phyloP scores from a whole-genome alignment of 2,888 invertebrate genomes.

The Tanaodytes sp. region DNA sequence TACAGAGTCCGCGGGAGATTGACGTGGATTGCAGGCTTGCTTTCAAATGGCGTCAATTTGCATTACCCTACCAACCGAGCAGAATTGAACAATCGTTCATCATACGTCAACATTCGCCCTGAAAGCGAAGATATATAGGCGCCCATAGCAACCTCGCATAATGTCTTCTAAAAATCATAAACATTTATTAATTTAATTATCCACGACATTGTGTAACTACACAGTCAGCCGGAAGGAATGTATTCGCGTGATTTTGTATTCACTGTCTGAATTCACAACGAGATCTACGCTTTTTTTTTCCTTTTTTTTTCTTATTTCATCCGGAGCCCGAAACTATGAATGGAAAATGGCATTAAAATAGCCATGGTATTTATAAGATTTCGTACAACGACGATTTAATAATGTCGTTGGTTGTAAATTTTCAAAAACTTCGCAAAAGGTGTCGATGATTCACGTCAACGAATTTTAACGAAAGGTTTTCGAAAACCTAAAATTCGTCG shows the following conservation, averaged over 20 bases:
- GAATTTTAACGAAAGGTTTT: no score
- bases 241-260: slow-evolving; percentile 12
- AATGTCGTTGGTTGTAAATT: no score
- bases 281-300: no score
- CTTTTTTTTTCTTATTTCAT: no score
- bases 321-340: no score
- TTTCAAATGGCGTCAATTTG: slow-evolving; percentile 46
- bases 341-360: no score
- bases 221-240: slow-evolving; percentile 4
- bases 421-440: no score
- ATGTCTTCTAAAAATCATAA: slow-evolving; percentile 40
- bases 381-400: no score
- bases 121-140: slow-evolving; percentile 34
- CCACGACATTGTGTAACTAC: slow-evolving; percentile 13
- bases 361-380: no score
- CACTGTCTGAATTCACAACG: no score
- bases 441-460: no score
- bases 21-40: slow-evolving; percentile 29
- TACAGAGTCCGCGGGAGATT: slow-evolving; percentile 28
- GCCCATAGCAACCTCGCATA: slow-evolving; percentile 26
- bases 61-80: slow-evolving; percentile 27
- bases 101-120: slow-evolving; percentile 36
- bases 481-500: no score
- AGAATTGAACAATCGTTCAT: slow-evolving; percentile 47
- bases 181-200: slow-evolving; percentile 43